Evolutionary conservation across 2,888 invertebrate species (phyloP), one percentile per base, ranked within the genome.

Genomic region (Xanthia icteritia): DNA sequence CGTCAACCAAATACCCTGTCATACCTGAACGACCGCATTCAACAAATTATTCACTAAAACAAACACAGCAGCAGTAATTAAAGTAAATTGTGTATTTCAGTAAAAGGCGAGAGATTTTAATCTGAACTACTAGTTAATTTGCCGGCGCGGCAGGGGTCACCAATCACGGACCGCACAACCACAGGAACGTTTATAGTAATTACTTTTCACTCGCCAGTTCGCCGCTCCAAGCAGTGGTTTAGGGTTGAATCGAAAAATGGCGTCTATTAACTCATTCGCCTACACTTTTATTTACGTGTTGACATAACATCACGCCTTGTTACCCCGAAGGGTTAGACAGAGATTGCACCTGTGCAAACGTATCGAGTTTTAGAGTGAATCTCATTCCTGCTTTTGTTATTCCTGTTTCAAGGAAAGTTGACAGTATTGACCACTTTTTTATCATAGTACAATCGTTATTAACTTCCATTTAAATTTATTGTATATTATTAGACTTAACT

Each of bases 91-190:
- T 51, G 31, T 83, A 60, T 61, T 45, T 70, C 5, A 69, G 36
- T 61, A 36, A 58, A 51, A 54, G 48, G 36, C 60, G 1, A 61
- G 39, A 73, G 74, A 84, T 82, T 84, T 73, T 64, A 63, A 84
- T 82, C 84, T 64, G 63, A 31, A 83, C 65, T 79, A 80, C 72
- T 60, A 80, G 72, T 84, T 73, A 73, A 83, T 84, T 81, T 67
- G 71, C 58, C 39, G 23, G 65, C 60, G 42, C 39, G 48, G 27
- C 61, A 27, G 61, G 72, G 66, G 66, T 54, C 73, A 61, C 73
- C 72, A 84, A 83, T 83, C 85, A 84, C 58, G 5, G 60, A 71
- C 85, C 81, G 36, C 73, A 58, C 6, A 20, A 73, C 73, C 76
- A 36, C 85, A 27, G 64, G 45, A 45, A 20, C 73, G 69, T 76